These are phyloP conservation scores for Leptothorax acervorum DNA, from an alignment of 2,888 invertebrate genomes.

Conservation along the genomic window DNA sequence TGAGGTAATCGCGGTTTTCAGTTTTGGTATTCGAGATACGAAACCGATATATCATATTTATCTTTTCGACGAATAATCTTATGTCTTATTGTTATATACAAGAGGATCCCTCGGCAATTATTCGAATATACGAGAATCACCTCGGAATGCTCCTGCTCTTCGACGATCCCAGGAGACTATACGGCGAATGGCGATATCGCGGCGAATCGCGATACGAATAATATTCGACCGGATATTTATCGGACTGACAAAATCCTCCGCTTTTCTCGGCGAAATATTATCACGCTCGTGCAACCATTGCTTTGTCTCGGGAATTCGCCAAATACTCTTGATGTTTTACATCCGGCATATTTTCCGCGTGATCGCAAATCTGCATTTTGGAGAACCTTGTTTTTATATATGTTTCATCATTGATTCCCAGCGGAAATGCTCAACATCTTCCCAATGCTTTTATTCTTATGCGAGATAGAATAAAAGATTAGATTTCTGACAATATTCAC, in stretches of 20 bases:
- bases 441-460: background rate
- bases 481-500: background rate
- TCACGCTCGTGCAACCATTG: slow-evolving; percentile 28
- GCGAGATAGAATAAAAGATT: background rate
- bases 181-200: too few relatives aligned
- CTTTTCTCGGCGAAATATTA: slow-evolving; percentile 26
- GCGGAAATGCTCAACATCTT: slow-evolving; percentile 6
- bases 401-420: slow-evolving; percentile 1
- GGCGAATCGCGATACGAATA: slow-evolving; percentile 36
- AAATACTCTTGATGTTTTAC: slow-evolving; percentile 22
- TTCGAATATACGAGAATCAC: slow-evolving; percentile 1
- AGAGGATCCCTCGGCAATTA: slow-evolving; percentile 31
- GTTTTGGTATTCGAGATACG: slow-evolving; percentile 4
- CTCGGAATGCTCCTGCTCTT: background rate
- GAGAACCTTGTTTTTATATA: background rate
- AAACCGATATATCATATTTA: background rate
- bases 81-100: background rate
- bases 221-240: slow-evolving; percentile 30
- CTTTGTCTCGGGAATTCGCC: background rate
- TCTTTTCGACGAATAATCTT: background rate
- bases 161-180: slow-evolving; percentile 19
- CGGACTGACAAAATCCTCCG: background rate
- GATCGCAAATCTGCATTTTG: slow-evolving; percentile 34
- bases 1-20: background rate
- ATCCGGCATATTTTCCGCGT: background rate